phyloP scores from a whole-genome alignment of 2,888 invertebrate genomes.

The Leucophenga montana region DNA sequence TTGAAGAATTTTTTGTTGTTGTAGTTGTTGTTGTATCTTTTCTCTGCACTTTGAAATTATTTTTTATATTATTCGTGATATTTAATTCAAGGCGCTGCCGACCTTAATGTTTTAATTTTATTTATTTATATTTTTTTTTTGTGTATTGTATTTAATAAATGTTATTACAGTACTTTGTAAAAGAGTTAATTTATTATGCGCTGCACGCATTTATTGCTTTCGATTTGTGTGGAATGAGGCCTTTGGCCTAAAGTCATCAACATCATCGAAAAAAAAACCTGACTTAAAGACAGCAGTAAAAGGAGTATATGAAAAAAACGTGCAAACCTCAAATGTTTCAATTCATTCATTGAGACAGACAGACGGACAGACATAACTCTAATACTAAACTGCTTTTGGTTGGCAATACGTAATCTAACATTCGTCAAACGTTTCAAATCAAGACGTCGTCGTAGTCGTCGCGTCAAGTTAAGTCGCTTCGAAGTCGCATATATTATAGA shows the following conservation, averaged over 20 bases:
- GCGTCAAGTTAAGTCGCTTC: neutral
- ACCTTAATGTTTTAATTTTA: conserved; percentile 13
- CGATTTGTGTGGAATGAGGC: conserved; percentile 19
- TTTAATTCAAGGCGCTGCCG: conserved; percentile 8
- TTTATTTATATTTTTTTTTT: neutral
- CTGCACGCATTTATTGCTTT: conserved; percentile 21
- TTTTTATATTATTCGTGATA: neutral
- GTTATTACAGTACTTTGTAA: neutral
- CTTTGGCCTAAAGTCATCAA: conserved; percentile 16
- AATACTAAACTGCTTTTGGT: neutral
- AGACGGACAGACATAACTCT: neutral
- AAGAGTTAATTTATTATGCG: conserved; percentile 13
- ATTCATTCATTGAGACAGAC: conserved; percentile 11
- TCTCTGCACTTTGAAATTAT: neutral
- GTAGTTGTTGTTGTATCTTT: neutral
- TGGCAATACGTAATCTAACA: conserved; percentile 9
- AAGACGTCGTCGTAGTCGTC: neutral
- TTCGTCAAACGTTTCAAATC: neutral
- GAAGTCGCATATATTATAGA: neutral
- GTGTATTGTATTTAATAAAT: conserved; percentile 2
- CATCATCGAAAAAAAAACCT: neutral
- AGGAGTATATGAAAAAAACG: neutral
- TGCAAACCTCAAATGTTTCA: neutral
- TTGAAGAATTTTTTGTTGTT: neutral
- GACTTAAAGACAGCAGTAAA: neutral